Percentiles rank a stretch among this genome's conserved stretches.
Conservation (phyloP, 1,140 invertebrate genomes). For the Bombus terrestris region DNA sequence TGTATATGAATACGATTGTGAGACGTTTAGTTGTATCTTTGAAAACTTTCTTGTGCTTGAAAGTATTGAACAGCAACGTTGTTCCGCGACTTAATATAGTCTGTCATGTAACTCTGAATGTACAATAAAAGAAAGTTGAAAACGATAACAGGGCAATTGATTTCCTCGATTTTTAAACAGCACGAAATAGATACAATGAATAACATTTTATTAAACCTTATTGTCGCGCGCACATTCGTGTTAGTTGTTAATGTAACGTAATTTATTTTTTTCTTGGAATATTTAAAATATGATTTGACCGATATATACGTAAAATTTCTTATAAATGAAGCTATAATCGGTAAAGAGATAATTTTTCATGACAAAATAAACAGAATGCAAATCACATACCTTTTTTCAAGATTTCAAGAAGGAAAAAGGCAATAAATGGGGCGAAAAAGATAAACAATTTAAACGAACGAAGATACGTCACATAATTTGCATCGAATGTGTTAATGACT, state of each 20-base stretch:
- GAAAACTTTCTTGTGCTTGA: slow-evolving; percentile 21
- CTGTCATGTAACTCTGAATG: slow-evolving; percentile 46
- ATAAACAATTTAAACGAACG: not conserved
- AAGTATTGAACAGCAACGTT: slow-evolving; percentile 24
- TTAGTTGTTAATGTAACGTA: not conserved
- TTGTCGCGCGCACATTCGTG: not conserved
- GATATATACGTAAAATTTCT: not conserved
- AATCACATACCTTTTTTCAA: not conserved
- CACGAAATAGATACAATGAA: not conserved
- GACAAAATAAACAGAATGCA: not conserved
- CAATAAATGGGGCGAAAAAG: not conserved
- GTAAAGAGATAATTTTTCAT: not conserved
- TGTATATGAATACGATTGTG: slow-evolving; percentile 15
- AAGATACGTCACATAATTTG: not conserved
- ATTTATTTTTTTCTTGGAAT: not conserved
- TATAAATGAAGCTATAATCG: not conserved
- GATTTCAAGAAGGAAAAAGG: not conserved
- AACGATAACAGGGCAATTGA: not conserved
- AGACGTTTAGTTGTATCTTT: slow-evolving; percentile 11
- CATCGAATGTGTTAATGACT: not conserved
- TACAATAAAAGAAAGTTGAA: slow-evolving; percentile 43
- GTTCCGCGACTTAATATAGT: slow-evolving; percentile 32
- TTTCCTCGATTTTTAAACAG: slow-evolving; percentile 13
- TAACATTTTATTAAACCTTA: not conserved
- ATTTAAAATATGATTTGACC: not conserved